Evolutionary conservation across 2,888 invertebrate species (phyloP).

Genomic region (Carcina quercana): DNA sequence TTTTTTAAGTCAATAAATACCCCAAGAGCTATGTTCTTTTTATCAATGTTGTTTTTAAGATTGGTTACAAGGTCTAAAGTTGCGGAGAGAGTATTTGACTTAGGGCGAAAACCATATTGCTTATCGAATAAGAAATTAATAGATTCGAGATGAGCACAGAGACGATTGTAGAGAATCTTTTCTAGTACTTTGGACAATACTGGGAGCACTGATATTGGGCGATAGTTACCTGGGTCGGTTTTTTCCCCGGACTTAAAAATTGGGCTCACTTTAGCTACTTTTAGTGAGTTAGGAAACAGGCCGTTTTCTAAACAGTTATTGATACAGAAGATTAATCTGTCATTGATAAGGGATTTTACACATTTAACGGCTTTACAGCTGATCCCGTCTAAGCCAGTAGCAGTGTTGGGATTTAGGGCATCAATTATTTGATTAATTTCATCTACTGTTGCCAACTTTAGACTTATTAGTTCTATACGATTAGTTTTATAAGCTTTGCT

Average conservation of each 20-base stretch:
- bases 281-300: constrained; percentile 6
- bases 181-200: constrained; percentile 11
- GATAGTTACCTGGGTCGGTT: constrained; percentile 11
- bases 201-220: constrained; percentile 10
- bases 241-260: constrained; percentile 11
- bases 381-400: constrained; percentile 12
- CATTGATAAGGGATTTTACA: constrained; percentile 31
- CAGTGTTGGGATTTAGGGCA: constrained; percentile 10
- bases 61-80: constrained; percentile 8
- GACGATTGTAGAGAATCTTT: constrained; percentile 3
- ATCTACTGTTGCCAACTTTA: not conserved
- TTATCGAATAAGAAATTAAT: constrained; percentile 1
- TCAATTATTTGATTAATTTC: constrained; percentile 12
- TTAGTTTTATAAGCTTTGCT: too few relatives aligned
- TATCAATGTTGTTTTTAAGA: constrained; percentile 7
- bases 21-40: constrained; percentile 8
- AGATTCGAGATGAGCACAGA: not conserved
- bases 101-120: constrained; percentile 8
- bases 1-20: too few relatives aligned
- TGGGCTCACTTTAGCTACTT: constrained; percentile 12
- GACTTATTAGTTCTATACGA: not conserved
- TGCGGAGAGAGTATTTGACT: constrained; percentile 7
- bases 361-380: constrained; percentile 11
- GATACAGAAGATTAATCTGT: constrained; percentile 4
- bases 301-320: constrained; percentile 5